These are phyloP conservation scores for Drosophila quadrilineata DNA, from an alignment of 1,140 invertebrate genomes.

Conservation along the genomic window DNA sequence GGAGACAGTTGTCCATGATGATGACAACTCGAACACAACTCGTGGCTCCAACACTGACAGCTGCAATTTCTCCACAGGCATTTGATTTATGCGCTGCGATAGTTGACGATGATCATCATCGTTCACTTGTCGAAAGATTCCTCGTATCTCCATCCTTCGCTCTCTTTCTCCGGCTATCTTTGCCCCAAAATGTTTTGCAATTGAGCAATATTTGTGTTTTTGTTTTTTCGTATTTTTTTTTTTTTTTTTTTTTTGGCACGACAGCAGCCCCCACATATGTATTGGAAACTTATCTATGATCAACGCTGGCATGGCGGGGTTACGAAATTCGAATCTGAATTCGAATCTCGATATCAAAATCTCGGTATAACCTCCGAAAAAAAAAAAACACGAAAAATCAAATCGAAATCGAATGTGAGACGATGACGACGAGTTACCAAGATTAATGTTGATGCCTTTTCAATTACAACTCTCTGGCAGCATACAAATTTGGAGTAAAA, in stretches of 20 bases:
- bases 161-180: conserved; percentile 1
- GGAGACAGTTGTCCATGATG: conserved; percentile 63
- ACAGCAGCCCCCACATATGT: conserved; percentile 52
- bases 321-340: conserved; percentile 55
- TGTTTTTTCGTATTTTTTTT: too few species aligned
- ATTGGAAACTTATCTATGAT: conserved; percentile 27
- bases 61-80: conserved; percentile 60
- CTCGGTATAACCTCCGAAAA: too few species aligned
- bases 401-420: conserved; percentile 18
- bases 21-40: conserved; percentile 8
- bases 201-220: conserved; percentile 76
- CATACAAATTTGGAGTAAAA: conserved; percentile 80
- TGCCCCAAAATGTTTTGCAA: conserved; percentile 48
- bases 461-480: conserved; percentile 80
- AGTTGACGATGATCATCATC: conserved; percentile 53
- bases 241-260: conserved; percentile 42
- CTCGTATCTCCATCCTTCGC: conserved; percentile 12
- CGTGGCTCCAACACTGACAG: conserved; percentile 63
- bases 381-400: too few species aligned
- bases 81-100: conserved; percentile 72
- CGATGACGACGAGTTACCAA: conserved; percentile 59
- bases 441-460: conserved; percentile 81
- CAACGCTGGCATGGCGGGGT: conserved; percentile 26
- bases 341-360: too few species aligned
- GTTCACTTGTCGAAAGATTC: conserved; percentile 54